Evolutionary conservation across 2,797 vertebrate genomes (phyloP), one percentile per base, ranked within the genome.

Genomic region (Onychomys leucogaster): DNA sequence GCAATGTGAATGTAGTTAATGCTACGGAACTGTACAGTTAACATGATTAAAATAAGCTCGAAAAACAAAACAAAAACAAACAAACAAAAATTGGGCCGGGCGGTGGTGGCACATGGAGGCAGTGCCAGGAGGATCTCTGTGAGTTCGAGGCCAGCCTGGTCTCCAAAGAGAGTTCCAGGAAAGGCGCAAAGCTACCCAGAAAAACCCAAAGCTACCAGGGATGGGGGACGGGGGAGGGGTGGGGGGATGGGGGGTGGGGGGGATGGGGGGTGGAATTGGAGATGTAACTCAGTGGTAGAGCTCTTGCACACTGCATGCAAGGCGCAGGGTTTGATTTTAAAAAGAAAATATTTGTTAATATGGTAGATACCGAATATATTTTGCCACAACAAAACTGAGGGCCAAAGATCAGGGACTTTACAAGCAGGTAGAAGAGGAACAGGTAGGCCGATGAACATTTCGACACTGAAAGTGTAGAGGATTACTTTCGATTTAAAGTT

Each of bases 391-490:
- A 63, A 84, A 32, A 43, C 16, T 19, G n/a, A 23, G 69, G 37
- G 21, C 8, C 4, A 8, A 1, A 9, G 69, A 6, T 69, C 67
- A 8, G n/a, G 17, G 17, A 3, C 25, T 29, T 41, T 32, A 14
- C 67, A 37, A 71, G 1, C 67, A 69, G 34, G n/a, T 21, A 37
- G 2, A 25, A 41, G 37, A 5, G 16, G 16, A 9, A 69, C 1
- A 9, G 19, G n/a, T 1, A 9, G 19, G n/a, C 71, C 19, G 9
- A 41, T 23, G 12, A 61, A 6, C 2, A 32, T 19, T 19, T 46
- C 1, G 16, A 21, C 34, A 2, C 6, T 5, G 34, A 37, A 7
- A 57, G 55, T 2, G 21, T 59, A 12, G 0, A 8, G 6, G 0
- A 23, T 6, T 23, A 80, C 19, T n/a, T 57, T 55, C 21, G 10